phyloP scores from a whole-genome alignment of 2,888 invertebrate genomes.

The Norana najaformis region DNA sequence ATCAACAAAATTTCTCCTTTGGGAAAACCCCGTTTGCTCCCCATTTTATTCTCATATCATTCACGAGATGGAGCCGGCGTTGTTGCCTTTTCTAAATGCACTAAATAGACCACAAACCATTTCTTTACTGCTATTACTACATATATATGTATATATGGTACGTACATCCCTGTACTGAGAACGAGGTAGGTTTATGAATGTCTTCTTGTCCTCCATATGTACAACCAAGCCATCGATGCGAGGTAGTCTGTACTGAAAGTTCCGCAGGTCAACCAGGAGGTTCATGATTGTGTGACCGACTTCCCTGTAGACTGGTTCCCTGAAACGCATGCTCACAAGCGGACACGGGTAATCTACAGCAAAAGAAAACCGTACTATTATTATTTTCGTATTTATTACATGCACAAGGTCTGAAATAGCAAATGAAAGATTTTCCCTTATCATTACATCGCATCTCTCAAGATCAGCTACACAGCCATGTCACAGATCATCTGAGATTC shows the following conservation, averaged over 20 bases:
- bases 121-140: too few relatives aligned
- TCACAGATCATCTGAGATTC: neutral
- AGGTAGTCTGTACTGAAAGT: slow-evolving; percentile 79
- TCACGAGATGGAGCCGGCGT: too few relatives aligned
- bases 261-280: slow-evolving; percentile 81
- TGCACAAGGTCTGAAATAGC: too few relatives aligned
- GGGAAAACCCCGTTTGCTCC: too few relatives aligned
- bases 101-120: too few relatives aligned
- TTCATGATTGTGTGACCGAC: slow-evolving; percentile 87
- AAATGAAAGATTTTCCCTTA: neutral
- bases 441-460: neutral
- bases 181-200: slow-evolving; percentile 75
- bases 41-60: too few relatives aligned
- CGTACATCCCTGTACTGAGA: slow-evolving; percentile 13
- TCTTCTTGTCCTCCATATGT: slow-evolving; percentile 80
- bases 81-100: too few relatives aligned
- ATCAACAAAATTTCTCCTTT: too few relatives aligned
- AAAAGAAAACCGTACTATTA: neutral
- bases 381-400: too few relatives aligned
- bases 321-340: slow-evolving; percentile 75
- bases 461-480: neutral
- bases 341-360: slow-evolving; percentile 77
- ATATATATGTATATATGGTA: neutral
- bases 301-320: slow-evolving; percentile 80
- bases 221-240: slow-evolving; percentile 77